phyloP scores from a whole-genome alignment of 2,797 vertebrate genomes.

The Buphagus erythrorhynchus region DNA sequence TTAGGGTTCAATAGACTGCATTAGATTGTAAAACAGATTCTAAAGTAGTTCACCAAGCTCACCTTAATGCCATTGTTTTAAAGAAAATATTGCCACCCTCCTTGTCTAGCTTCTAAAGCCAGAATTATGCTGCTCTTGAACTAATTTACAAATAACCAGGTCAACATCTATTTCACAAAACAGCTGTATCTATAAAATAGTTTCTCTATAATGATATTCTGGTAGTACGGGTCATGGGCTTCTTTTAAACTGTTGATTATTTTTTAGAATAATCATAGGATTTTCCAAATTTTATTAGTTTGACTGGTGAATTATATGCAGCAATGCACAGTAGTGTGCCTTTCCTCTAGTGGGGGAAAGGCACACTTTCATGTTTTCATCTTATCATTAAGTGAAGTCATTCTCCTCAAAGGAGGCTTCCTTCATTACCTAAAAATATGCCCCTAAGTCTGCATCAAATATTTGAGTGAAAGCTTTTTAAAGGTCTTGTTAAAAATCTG shows the following conservation, averaged over 20 bases:
- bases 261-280: background rate
- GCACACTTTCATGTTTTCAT: background rate
- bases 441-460: background rate
- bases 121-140: background rate
- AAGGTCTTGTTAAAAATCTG: background rate
- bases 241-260: background rate
- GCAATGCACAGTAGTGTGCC: background rate
- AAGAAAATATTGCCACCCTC: background rate
- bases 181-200: background rate
- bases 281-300: background rate
- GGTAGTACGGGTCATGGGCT: background rate
- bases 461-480: background rate
- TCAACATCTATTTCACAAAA: background rate
- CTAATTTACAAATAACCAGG: background rate
- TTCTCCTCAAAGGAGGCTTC: background rate
- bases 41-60: background rate
- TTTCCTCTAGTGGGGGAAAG: background rate
- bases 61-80: background rate
- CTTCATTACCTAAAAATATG: background rate
- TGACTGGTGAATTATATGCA: background rate
- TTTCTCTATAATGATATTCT: background rate
- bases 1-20: background rate
- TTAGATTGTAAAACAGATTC: background rate
- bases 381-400: background rate
- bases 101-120: background rate